phyloP scores from a whole-genome alignment of 2,113 vertebrate genomes.

The Vulpes vulpes region DNA sequence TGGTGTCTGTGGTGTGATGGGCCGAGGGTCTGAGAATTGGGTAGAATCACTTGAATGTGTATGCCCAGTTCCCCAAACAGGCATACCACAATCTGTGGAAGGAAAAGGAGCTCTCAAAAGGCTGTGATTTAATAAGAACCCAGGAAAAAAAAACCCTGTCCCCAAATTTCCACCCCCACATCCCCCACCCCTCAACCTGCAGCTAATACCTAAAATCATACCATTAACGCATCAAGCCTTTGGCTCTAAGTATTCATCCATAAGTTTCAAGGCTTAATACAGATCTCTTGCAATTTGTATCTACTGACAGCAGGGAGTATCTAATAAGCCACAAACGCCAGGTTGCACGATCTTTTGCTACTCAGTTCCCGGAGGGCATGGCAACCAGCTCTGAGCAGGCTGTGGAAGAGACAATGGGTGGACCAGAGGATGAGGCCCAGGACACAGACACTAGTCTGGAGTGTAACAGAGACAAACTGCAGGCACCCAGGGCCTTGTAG shows the following conservation, averaged over 20 bases:
- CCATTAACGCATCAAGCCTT: background rate
- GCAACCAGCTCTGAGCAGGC: background rate
- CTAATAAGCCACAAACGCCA: background rate
- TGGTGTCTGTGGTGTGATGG: conserved; percentile 51
- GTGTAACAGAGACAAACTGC: background rate
- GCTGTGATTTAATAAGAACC: conserved; percentile 27
- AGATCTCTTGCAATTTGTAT: background rate
- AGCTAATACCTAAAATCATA: conserved; percentile 59
- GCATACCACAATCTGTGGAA: background rate
- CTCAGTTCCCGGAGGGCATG: background rate
- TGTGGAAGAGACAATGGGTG: background rate
- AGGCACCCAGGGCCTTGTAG: background rate
- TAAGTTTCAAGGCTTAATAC: conserved; percentile 17
- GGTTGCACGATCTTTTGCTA: background rate
- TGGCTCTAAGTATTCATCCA: background rate
- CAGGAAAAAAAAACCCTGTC: background rate
- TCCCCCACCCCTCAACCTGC: background rate
- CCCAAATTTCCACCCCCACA: background rate
- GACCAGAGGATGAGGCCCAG: background rate
- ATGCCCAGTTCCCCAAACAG: background rate
- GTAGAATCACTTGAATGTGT: background rate
- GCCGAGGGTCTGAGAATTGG: background rate
- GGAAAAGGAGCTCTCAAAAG: background rate
- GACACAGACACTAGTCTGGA: background rate
- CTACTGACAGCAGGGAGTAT: background rate